Conservation (phyloP, 2,888 invertebrate genomes). For the Diplazon laetatorius region DNA sequence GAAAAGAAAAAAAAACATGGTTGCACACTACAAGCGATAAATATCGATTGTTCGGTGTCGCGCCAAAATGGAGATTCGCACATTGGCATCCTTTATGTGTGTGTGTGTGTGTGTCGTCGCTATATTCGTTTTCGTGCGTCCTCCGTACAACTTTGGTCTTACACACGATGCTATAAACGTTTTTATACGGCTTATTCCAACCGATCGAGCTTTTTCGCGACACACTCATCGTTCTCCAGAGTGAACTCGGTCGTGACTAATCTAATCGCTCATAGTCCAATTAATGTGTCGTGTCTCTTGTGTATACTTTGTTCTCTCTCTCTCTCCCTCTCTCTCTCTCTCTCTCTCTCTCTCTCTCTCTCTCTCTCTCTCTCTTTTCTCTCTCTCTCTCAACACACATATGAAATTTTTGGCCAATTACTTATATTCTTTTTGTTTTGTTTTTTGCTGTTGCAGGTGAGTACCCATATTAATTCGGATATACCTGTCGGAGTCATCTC, state of each 20-base stretch:
- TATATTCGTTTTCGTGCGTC: too few species aligned
- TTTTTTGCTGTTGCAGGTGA: slow-evolving; percentile 70
- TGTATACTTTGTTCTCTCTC: not conserved
- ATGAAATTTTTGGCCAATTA: not conserved
- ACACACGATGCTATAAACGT: slow-evolving; percentile 19
- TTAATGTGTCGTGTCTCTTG: slow-evolving; percentile 63
- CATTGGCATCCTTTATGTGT: too few species aligned
- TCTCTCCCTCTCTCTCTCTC: too few species aligned
- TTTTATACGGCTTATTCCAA: slow-evolving; percentile 65
- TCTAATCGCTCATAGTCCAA: slow-evolving; percentile 69
- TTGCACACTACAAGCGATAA: slow-evolving; percentile 36
- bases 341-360: too few species aligned
- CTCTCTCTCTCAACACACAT: too few species aligned
- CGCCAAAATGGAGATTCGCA: slow-evolving; percentile 6
- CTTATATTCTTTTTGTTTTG: slow-evolving; percentile 32
- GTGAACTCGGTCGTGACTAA: slow-evolving; percentile 62
- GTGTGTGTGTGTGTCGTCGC: too few species aligned
- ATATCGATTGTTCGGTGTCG: slow-evolving; percentile 8
- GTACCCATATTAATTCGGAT: slow-evolving; percentile 64
- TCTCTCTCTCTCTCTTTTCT: too few species aligned
- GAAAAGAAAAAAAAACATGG: too few species aligned
- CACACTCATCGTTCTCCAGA: slow-evolving; percentile 41
- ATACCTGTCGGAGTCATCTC: slow-evolving; percentile 17
- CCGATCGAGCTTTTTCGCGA: slow-evolving; percentile 64
- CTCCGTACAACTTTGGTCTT: slow-evolving; percentile 43